Conservation (phyloP, 1,140 invertebrate species). For the Probaryconus sp. region DNA sequence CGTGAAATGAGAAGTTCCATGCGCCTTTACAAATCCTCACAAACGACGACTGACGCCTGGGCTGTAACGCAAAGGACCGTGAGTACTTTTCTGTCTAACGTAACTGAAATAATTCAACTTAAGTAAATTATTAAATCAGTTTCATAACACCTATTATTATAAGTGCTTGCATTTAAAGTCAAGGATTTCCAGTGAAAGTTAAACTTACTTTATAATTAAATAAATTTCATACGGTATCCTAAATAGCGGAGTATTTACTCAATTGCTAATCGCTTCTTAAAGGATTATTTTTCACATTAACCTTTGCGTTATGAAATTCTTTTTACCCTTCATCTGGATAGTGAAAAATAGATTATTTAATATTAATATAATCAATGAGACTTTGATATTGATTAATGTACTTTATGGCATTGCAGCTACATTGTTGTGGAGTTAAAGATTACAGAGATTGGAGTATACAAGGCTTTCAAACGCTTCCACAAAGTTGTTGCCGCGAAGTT, state of each 20-base stretch:
- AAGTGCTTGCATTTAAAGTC: too few species aligned
- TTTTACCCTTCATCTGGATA: neutral
- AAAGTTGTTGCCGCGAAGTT: conserved; percentile 87
- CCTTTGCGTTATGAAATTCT: conserved; percentile 6
- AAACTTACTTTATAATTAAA: too few species aligned
- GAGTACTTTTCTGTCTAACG: conserved; percentile 49
- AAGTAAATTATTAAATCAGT: conserved; percentile 3
- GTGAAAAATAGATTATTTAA: conserved; percentile 1
- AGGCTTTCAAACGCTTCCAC: conserved; percentile 81
- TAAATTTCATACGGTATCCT: too few species aligned
- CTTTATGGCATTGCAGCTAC: conserved; percentile 79
- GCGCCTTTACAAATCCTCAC: conserved; percentile 83
- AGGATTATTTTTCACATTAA: neutral
- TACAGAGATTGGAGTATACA: conserved; percentile 84
- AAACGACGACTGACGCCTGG: conserved; percentile 87
- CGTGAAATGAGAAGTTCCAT: conserved; percentile 88
- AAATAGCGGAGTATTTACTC: too few species aligned
- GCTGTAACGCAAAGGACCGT: conserved; percentile 86
- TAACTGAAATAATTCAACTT: neutral
- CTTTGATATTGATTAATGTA: conserved; percentile 24
- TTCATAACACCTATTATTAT: too few species aligned
- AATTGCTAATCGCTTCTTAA: too few species aligned
- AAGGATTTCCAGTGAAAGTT: too few species aligned
- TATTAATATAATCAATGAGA: conserved; percentile 17
- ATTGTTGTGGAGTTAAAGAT: conserved; percentile 89